Percentiles rank a stretch among this genome's conserved stretches.
phyloP scores from a whole-genome alignment of 1,140 invertebrate species.

The Dendrolimus punctatus region DNA sequence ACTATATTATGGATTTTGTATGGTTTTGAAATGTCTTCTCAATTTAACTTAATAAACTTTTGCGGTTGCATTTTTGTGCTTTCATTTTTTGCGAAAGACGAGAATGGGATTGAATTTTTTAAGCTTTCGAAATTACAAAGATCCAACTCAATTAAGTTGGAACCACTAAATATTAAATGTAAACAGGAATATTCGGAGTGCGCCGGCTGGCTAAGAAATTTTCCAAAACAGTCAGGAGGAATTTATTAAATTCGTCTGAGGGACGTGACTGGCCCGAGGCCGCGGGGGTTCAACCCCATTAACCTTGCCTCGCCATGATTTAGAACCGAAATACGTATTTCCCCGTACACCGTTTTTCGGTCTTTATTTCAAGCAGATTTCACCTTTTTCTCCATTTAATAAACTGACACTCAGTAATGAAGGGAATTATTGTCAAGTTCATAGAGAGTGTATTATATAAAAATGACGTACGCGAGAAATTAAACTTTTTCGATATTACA shows the following conservation, averaged over 20 bases:
- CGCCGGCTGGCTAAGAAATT: conserved; percentile 17
- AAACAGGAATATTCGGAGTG: conserved; percentile 22
- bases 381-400: conserved; percentile 30
- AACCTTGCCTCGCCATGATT: conserved; percentile 59
- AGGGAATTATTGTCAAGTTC: conserved; percentile 19
- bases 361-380: conserved; percentile 41
- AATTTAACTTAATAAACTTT: no score
- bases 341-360: conserved; percentile 36
- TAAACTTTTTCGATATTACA: no score
- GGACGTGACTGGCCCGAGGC: conserved; percentile 45
- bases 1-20: no score
- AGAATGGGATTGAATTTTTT: not conserved
- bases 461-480: no score
- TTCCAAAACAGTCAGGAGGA: conserved; percentile 31
- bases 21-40: no score
- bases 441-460: no score
- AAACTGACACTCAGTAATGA: conserved; percentile 33
- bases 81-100: no score
- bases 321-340: conserved; percentile 46
- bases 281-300: conserved; percentile 47
- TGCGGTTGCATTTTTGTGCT: no score
- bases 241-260: conserved; percentile 52
- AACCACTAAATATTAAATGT: conserved; percentile 19
- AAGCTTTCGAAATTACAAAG: no score
- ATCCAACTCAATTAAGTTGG: conserved; percentile 8